A percentile compares a stretch with the other conserved stretches of the same genome.
Conservation (phyloP, 1,140 invertebrate genomes). For the Lepidurus arcticus region DNA sequence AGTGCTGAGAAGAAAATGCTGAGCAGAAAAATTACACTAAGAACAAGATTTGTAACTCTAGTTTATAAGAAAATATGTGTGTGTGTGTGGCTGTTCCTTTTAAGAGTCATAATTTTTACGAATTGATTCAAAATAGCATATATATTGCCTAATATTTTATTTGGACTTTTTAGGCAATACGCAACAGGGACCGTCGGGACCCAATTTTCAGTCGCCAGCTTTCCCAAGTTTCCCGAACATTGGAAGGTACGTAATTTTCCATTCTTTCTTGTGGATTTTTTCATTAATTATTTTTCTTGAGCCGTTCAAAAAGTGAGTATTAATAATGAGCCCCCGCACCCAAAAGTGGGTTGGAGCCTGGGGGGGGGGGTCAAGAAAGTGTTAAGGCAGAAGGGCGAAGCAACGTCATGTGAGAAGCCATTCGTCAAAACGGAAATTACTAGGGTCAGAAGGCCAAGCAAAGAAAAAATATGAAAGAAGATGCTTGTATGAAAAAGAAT, state of each 20-base stretch:
- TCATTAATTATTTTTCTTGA: too few relatives aligned
- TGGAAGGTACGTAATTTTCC: background rate
- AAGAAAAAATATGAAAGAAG: background rate
- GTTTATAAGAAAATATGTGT: too few relatives aligned
- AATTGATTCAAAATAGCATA: background rate
- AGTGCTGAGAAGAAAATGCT: too few relatives aligned
- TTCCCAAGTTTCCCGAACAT: slow-evolving; percentile 28
- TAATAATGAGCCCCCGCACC: background rate
- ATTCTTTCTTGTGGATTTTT: background rate
- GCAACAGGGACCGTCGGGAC: slow-evolving; percentile 3
- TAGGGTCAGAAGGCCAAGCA: background rate
- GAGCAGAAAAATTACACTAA: too few relatives aligned
- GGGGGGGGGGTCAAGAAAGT: background rate
- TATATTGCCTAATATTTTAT: background rate
- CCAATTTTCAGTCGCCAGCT: slow-evolving; percentile 28
- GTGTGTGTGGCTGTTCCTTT: background rate
- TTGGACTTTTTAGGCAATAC: background rate
- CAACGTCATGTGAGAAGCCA: slow-evolving; percentile 14
- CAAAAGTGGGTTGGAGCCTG: background rate
- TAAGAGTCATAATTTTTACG: background rate
- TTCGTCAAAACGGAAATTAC: background rate
- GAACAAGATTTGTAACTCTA: too few relatives aligned
- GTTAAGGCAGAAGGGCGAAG: background rate
- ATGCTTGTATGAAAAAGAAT: background rate
- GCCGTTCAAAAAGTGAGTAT: too few relatives aligned